Percentiles rank a stretch among this genome's conserved stretches.
phyloP scores from a whole-genome alignment of 2,888 invertebrate genomes.

The Erebia palarica region DNA sequence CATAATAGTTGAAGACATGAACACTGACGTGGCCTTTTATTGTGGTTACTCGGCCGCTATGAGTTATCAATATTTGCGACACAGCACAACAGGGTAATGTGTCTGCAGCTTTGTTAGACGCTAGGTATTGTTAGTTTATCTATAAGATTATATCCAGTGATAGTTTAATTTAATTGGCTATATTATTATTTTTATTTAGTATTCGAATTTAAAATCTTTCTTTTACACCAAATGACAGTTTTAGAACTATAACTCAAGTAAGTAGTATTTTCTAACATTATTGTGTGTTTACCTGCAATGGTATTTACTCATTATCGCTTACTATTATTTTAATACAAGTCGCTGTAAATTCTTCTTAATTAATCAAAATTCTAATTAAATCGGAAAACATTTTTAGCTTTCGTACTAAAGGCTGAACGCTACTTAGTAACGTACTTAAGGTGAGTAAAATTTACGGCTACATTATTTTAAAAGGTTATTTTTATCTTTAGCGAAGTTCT shows the following conservation, averaged over 20 bases:
- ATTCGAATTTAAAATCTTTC: conserved; percentile 10
- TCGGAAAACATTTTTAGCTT: not conserved
- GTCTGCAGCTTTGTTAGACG: not conserved
- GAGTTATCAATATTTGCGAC: not conserved
- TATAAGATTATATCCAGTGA: conserved; percentile 7
- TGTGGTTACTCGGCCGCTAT: no score
- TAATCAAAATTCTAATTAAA: not conserved
- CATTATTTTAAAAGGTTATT: conserved; percentile 1
- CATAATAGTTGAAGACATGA: no score
- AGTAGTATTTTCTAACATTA: not conserved
- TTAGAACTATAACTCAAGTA: not conserved
- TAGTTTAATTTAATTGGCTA: not conserved
- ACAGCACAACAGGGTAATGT: not conserved
- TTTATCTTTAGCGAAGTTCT: not conserved
- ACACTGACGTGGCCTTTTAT: no score
- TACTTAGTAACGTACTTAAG: conserved; percentile 8
- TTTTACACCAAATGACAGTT: conserved; percentile 12
- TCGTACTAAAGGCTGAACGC: not conserved
- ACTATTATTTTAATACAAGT: not conserved
- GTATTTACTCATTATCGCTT: not conserved
- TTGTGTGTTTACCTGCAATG: not conserved
- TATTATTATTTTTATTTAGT: not conserved
- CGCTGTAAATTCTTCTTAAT: conserved; percentile 1
- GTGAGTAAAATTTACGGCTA: not conserved
- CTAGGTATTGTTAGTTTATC: not conserved